Evolutionary conservation across 2,888 invertebrate species (phyloP), one percentile per base, ranked within the genome.

Genomic region (Eilema sororculum): DNA sequence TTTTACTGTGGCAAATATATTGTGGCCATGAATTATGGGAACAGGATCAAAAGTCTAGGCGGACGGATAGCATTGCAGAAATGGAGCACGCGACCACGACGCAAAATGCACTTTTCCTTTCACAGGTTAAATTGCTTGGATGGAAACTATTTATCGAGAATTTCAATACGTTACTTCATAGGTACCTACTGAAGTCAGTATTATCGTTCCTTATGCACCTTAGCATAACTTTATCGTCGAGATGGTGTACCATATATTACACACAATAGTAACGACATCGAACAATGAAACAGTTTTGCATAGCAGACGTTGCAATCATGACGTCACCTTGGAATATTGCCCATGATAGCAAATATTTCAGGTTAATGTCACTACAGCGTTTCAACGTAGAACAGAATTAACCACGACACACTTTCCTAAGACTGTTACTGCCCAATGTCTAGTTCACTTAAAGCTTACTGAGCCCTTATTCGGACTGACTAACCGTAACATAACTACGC

Each of bases 371-470:
- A 84, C 82, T 84, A 80, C 76, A 78, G 75, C 83, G 85, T 86
- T 78, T 78, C 76, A 68, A 70, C 77, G 69, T 67, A 80, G 82
- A 81, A 69, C 82, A 79, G 79, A 84, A 81, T 81, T 78, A 84
- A 83, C 83, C 83, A 73, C 86, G 89, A 87, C 92, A 89, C 84
- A 91, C 77, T 89, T 92, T 86, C 86, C 83, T 78, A 79, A 80
- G 82, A 85, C 83, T 83, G 84, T 69, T 77, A 67, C 73, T 83
- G 78, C 78, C 83, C 92, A 93, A 93, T 94, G 94, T 94, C 94
- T 94, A 93, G 93, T 93, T 93, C 93, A 93, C 82, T 78, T 52
- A 63, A 41, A 75, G 71, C 59, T 65, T 69, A 68, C 60, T 52
- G 52, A 16, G 41, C 3, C 16, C 41, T 16, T 13, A 16, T 16